Conservation (phyloP, 2,888 invertebrate species). For the Spodoptera picta region DNA sequence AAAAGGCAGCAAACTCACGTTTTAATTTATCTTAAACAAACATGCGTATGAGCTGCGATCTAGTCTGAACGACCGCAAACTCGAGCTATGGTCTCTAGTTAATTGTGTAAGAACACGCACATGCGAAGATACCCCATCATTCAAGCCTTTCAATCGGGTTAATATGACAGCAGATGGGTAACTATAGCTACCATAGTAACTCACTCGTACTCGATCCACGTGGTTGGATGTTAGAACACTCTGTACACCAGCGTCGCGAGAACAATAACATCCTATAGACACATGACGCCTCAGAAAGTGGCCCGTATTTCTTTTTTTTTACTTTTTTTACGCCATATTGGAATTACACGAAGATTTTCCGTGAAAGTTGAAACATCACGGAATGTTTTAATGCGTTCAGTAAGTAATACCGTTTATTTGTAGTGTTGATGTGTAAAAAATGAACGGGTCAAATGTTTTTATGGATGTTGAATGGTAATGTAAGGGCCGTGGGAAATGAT, state of each 20-base stretch:
- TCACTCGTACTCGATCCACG: slow-evolving; percentile 35
- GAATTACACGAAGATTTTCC: slow-evolving; percentile 62
- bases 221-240: slow-evolving; percentile 30
- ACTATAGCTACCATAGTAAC: slow-evolving; percentile 1
- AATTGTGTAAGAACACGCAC: slow-evolving; percentile 30
- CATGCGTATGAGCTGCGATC: slow-evolving; percentile 1
- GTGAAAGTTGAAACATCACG: slow-evolving; percentile 62
- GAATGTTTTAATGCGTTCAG: slow-evolving; percentile 52
- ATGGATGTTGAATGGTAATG: slow-evolving; percentile 32
- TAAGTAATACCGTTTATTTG: slow-evolving; percentile 30
- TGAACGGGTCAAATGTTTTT: slow-evolving; percentile 34
- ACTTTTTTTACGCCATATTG: slow-evolving; percentile 28
- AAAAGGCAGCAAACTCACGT: no score
- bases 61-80: slow-evolving; percentile 3
- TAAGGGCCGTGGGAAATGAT: slow-evolving; percentile 55
- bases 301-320: slow-evolving; percentile 59
- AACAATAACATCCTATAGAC: slow-evolving; percentile 60
- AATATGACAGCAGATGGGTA: slow-evolving; percentile 40
- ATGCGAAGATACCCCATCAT: slow-evolving; percentile 16
- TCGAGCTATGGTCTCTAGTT: slow-evolving; percentile 10
- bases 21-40: no score
- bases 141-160: slow-evolving; percentile 43
- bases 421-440: slow-evolving; percentile 27
- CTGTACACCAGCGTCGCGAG: slow-evolving; percentile 44
- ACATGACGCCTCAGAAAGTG: slow-evolving; percentile 64